Evolutionary conservation across 2,797 vertebrate species (phyloP), one percentile per base, ranked within the genome.

Genomic region (Chrysocyon brachyurus): DNA sequence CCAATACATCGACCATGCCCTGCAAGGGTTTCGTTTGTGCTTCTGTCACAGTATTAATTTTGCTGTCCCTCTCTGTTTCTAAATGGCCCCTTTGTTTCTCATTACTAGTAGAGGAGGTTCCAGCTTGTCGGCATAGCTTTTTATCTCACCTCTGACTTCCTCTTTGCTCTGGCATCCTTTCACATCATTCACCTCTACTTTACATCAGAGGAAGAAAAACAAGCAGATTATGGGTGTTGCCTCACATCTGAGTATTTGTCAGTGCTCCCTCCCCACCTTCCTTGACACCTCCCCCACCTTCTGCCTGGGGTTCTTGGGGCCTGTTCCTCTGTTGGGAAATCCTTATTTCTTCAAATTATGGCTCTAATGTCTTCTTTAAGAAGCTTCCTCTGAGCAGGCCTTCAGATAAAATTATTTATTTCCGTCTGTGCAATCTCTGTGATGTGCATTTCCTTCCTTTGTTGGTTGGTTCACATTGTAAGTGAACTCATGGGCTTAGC

Each of bases 391-490:
- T 52, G 24, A 36, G 46, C 49, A 57, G 73, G 6, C 52, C 59
- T 36, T 66, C 31, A 40, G 52, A 52, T 40, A 75, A 81, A 73
- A 26, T 61, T 12, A 54, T 5, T 59, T 28, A 14, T 57, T 49
- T 19, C 16, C 5, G 21, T 24, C 16, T 1, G 33, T 5, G 12
- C 24, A 14, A 16, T 57, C 81, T 40, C 16, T 0, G 11, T 2
- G 12, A 11, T 4, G 3, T 2, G 17, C 12, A 0, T 12, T 52
- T 73, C 73, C 56, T 90, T 57, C 73, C 57, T 64, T 57, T 33
- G 79, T 24, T 28, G 40, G 24, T 4, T 0, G 7, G 63, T 33
- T 70, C 21, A 14, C 6, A 0, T 3, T 5, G 10, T 15, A 24
- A 28, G 31, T 22, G 21, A 36, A 26, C 12, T 10, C 56, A 6